Evolutionary conservation across 2,888 invertebrate species (phyloP).

Genomic region (Drosophila neonasuta): DNA sequence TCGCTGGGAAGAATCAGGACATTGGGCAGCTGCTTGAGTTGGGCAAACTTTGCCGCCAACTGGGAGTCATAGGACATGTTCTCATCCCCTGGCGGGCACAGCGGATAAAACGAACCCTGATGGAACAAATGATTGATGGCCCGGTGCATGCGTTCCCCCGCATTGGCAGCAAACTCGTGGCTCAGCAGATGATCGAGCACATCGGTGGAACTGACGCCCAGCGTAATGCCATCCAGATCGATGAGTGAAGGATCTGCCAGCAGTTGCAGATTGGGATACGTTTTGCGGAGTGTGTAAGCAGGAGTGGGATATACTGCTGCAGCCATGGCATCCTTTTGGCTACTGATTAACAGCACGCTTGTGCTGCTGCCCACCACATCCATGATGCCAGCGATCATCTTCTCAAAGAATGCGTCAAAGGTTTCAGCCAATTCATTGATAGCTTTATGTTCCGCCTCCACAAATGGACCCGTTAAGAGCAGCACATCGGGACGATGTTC

Average conservation of each 20-base stretch:
- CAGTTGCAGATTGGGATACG: constrained; percentile 86
- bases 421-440: constrained; percentile 87
- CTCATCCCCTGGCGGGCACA: constrained; percentile 88
- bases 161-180: constrained; percentile 87
- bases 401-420: constrained; percentile 89
- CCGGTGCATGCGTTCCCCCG: constrained; percentile 88
- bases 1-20: constrained; percentile 92
- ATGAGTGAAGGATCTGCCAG: constrained; percentile 92
- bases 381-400: constrained; percentile 86
- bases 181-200: constrained; percentile 91
- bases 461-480: constrained; percentile 92
- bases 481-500: constrained; percentile 89
- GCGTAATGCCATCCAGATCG: constrained; percentile 88
- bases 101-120: constrained; percentile 92
- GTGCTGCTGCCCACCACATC: constrained; percentile 86
- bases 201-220: constrained; percentile 92
- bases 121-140: constrained; percentile 88
- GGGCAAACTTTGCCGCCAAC: constrained; percentile 88
- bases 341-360: constrained; percentile 89
- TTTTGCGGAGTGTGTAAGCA: constrained; percentile 85
- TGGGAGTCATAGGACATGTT: constrained; percentile 86
- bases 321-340: constrained; percentile 89
- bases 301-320: constrained; percentile 92
- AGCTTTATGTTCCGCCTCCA: constrained; percentile 87
- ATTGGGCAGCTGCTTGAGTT: constrained; percentile 89